Base-by-base conservation (phyloP, 2,797 vertebrate genomes). In the Cichlasoma orientale region DNA sequence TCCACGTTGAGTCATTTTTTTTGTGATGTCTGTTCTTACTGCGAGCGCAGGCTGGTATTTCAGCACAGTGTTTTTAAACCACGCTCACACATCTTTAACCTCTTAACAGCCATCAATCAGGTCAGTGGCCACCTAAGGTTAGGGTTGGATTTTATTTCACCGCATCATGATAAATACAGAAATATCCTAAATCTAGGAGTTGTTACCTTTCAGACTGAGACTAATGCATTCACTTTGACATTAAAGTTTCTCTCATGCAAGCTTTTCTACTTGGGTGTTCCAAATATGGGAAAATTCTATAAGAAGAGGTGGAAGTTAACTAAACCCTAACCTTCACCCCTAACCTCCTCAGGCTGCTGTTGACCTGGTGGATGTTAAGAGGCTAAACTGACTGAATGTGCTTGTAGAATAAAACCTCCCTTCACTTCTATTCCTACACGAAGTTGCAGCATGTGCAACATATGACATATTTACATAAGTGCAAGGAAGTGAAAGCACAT, bases 401-500 rank as follows among this genome's bases (percentile, higher is more conserved):
- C 44, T 4, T 54, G 18, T 56, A 38, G 7, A 14, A 66, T 52
- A 76, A 53, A 75, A 54, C 5, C 31, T 57, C 0, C 11, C 1
- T 38, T 23, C 25, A 11, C 38, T 19, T 33, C 19, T 31, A 9
- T 59, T 66, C 83, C 57, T 74, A 63, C 27, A 72, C 59, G 4
- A 19, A 31, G 12, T 16, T 58, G 18, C 21, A 27, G 21, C 72
- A 53, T 52, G n/a, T 61, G 18, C 25, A 72, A 21, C 18, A 75
- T 19, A 33, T 55, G 7, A 31, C 36, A 52, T 56, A 77, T 83
- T 82, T 79, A 73, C 50, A 81, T 63, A 57, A 52, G 19, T 47
- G 29, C 36, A 25, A 89, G 84, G 87, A 92, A 89, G 82, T 89
- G 78, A 88, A 83, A 88, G 77, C 38, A 58, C 52, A 41, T 57